These are phyloP conservation scores for Hippocampus kuda DNA, from an alignment of 2,797 vertebrate genomes.

Conservation along the genomic window DNA sequence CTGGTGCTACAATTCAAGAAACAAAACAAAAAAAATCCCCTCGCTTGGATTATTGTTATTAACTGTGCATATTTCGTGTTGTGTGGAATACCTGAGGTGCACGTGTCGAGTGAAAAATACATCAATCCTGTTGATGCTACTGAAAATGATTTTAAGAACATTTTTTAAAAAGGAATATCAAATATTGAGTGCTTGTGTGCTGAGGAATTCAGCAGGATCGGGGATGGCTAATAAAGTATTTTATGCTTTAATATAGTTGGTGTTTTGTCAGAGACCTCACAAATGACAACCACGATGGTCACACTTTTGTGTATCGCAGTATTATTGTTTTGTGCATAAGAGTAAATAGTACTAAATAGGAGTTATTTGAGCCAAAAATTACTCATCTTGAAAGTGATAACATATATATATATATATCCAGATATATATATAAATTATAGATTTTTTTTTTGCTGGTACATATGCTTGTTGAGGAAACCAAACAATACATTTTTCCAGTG, in stretches of 20 bases:
- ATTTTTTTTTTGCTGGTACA: no score
- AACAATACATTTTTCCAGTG: no score
- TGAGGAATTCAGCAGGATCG: background rate
- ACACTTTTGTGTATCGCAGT: background rate
- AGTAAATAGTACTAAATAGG: no score
- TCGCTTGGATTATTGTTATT: slow-evolving; percentile 12
- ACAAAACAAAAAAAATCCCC: background rate
- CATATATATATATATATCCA: no score
- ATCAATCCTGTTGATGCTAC: background rate
- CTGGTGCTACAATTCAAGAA: slow-evolving; percentile 43
- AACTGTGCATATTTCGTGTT: slow-evolving; percentile 15
- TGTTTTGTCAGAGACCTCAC: background rate
- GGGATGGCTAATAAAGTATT: background rate
- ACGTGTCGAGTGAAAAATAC: background rate
- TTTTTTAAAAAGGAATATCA: background rate
- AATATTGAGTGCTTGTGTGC: background rate
- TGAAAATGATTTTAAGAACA: background rate
- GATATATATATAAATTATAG: no score
- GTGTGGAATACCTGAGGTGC: slow-evolving; percentile 17
- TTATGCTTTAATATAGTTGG: background rate
- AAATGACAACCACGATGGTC: background rate
- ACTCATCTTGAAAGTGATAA: no score
- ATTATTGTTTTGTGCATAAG: no score
- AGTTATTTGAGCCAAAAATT: no score
- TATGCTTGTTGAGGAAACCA: no score